Conservation (phyloP, 2,888 invertebrate genomes). For the Drosophila merina region DNA sequence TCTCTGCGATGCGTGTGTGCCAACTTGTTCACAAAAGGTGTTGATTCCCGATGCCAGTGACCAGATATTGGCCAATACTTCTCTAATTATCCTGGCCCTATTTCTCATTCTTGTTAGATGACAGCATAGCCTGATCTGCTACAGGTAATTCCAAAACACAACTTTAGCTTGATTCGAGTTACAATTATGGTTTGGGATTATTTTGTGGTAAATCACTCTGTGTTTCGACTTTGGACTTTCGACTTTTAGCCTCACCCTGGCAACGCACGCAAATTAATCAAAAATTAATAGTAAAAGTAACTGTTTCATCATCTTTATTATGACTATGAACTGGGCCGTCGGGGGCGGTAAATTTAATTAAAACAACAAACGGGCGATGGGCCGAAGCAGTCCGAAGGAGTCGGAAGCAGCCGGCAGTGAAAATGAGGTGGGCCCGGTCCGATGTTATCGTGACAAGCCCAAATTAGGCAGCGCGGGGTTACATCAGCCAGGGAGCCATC, state of each 20-base stretch:
- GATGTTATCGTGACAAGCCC: slow-evolving; percentile 73
- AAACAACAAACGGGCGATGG: slow-evolving; percentile 53
- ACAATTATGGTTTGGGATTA: neutral
- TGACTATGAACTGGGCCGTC: slow-evolving; percentile 46
- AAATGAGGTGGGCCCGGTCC: slow-evolving; percentile 46
- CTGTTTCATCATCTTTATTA: slow-evolving; percentile 47
- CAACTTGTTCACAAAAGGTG: neutral
- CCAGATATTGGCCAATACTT: neutral
- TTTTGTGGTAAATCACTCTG: neutral
- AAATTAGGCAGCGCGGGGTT: slow-evolving; percentile 69
- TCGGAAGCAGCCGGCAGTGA: no score
- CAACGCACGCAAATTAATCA: slow-evolving; percentile 20
- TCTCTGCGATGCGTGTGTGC: neutral
- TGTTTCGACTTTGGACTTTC: neutral
- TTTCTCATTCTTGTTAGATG: neutral
- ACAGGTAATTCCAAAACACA: neutral
- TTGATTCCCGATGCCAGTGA: neutral
- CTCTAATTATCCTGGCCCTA: neutral
- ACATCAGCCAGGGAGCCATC: slow-evolving; percentile 52
- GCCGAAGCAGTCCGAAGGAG: slow-evolving; percentile 21
- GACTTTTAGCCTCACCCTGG: slow-evolving; percentile 4
- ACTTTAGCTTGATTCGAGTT: neutral
- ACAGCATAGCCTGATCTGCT: neutral
- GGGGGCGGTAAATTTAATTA: slow-evolving; percentile 67
- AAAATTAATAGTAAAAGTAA: slow-evolving; percentile 41